These are phyloP conservation scores for Serranus cabrilla DNA, from an alignment of 2,797 vertebrate genomes.

Conservation along the genomic window DNA sequence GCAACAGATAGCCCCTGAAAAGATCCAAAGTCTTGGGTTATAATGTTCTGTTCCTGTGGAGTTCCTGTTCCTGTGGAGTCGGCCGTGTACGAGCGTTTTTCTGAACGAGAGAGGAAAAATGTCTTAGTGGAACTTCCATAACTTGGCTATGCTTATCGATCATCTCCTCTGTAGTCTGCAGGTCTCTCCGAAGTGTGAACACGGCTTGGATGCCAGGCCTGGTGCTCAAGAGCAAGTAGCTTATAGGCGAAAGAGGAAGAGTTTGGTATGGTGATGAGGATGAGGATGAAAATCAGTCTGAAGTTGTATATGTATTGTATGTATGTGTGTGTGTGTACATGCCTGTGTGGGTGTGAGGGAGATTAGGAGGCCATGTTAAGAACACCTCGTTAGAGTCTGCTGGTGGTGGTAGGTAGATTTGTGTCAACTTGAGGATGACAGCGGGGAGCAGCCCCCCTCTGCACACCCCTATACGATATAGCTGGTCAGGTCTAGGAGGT, in stretches of 20 bases:
- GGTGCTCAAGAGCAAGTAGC: conserved; percentile 77
- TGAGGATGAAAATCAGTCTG: conserved; percentile 64
- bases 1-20: conserved; percentile 53
- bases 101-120: conserved; percentile 58
- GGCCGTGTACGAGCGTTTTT: conserved; percentile 43
- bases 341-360: conserved; percentile 57
- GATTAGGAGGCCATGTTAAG: conserved; percentile 61
- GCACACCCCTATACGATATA: conserved; percentile 94
- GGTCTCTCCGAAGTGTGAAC: conserved; percentile 68
- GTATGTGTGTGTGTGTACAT: conserved; percentile 45
- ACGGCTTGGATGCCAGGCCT: conserved; percentile 78
- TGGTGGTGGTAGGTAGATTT: conserved; percentile 82
- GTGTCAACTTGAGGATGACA: conserved; percentile 67
- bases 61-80: conserved; percentile 67
- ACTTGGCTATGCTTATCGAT: conserved; percentile 64
- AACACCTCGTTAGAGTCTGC: conserved; percentile 76
- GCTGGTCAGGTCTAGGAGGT: conserved; percentile 97
- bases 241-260: conserved; percentile 74
- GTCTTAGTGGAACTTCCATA: conserved; percentile 61
- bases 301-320: conserved; percentile 24
- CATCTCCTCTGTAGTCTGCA: conserved; percentile 63
- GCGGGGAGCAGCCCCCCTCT: conserved; percentile 59
- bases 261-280: conserved; percentile 53
- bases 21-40: conserved; percentile 64
- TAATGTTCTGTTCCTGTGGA: conserved; percentile 61